These are phyloP conservation scores for Agrilus planipennis DNA, from an alignment of 1,140 invertebrate species.

Conservation along the genomic window DNA sequence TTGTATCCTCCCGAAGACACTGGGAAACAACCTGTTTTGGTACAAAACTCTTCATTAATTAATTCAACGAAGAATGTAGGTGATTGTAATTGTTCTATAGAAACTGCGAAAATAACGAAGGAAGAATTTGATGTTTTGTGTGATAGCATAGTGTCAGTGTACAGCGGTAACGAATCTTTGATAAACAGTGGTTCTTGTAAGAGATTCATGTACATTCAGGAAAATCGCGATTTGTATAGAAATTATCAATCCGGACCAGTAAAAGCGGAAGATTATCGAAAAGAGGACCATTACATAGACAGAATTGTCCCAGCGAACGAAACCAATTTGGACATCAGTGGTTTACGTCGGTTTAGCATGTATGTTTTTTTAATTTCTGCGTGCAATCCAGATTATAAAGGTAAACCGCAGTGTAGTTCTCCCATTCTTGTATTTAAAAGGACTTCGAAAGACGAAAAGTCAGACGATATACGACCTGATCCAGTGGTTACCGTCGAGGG, in stretches of 20 bases:
- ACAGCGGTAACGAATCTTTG: no score
- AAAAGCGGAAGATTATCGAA: not conserved
- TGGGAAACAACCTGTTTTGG: no score
- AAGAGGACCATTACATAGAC: not conserved
- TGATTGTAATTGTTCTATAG: no score
- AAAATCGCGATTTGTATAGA: no score
- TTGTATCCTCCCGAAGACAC: conserved; percentile 2
- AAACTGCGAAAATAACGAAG: no score
- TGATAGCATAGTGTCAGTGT: no score
- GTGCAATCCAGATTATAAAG: conserved; percentile 31
- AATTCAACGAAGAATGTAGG: no score
- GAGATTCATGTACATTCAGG: no score
- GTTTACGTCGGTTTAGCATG: conserved; percentile 36
- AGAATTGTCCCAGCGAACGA: conserved; percentile 9
- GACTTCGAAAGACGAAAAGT: conserved; percentile 26
- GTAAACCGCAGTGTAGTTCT: conserved; percentile 25
- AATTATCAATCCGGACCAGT: no score
- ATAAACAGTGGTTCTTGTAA: no score
- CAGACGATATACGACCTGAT: conserved; percentile 30
- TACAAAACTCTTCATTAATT: no score
- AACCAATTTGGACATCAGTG: conserved; percentile 24
- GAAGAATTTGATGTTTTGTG: no score
- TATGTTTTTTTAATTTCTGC: conserved; percentile 41
- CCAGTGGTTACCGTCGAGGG: conserved; percentile 25
- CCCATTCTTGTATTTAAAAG: conserved; percentile 23